Evolutionary conservation across 1,140 invertebrate species (phyloP).

Genomic region (Ooceraea biroi): DNA sequence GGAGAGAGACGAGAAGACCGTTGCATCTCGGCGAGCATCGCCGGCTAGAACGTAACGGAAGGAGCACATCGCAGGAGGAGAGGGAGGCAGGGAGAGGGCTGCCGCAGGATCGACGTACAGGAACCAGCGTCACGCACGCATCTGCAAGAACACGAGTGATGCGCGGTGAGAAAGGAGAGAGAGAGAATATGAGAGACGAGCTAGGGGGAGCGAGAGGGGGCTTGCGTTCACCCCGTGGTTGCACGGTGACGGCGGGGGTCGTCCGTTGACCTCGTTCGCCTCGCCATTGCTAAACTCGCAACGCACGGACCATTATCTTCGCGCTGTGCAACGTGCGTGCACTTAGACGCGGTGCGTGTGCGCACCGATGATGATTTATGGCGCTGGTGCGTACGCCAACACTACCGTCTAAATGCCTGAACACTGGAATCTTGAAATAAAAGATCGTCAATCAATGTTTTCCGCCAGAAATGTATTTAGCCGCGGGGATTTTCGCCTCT

Average conservation of each 20-base stretch:
- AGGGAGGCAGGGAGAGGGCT: slow-evolving; percentile 3
- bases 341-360: slow-evolving; percentile 53
- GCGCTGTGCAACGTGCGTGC: slow-evolving; percentile 58
- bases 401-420: slow-evolving; percentile 63
- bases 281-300: slow-evolving; percentile 68
- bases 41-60: slow-evolving; percentile 70
- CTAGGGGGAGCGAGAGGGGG: slow-evolving; percentile 5
- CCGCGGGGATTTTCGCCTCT: slow-evolving; percentile 7
- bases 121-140: slow-evolving; percentile 65
- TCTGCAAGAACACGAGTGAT: slow-evolving; percentile 47
- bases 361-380: slow-evolving; percentile 75
- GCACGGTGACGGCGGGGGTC: slow-evolving; percentile 69
- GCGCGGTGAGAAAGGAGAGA: background rate
- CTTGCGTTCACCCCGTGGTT: slow-evolving; percentile 65
- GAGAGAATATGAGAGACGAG: background rate
- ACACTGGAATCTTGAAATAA: slow-evolving; percentile 73
- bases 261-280: slow-evolving; percentile 76
- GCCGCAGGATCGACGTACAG: slow-evolving; percentile 68
- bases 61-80: slow-evolving; percentile 47
- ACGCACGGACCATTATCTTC: slow-evolving; percentile 73
- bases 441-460: slow-evolving; percentile 64
- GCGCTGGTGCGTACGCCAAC: slow-evolving; percentile 54
- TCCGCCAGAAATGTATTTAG: slow-evolving; percentile 46
- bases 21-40: slow-evolving; percentile 65
- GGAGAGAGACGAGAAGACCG: slow-evolving; percentile 62